Percentiles rank a stretch among this genome's conserved stretches.
These are phyloP conservation scores for Lycodopsis pacificus DNA, from an alignment of 2,797 vertebrate species.

Conservation along the genomic window DNA sequence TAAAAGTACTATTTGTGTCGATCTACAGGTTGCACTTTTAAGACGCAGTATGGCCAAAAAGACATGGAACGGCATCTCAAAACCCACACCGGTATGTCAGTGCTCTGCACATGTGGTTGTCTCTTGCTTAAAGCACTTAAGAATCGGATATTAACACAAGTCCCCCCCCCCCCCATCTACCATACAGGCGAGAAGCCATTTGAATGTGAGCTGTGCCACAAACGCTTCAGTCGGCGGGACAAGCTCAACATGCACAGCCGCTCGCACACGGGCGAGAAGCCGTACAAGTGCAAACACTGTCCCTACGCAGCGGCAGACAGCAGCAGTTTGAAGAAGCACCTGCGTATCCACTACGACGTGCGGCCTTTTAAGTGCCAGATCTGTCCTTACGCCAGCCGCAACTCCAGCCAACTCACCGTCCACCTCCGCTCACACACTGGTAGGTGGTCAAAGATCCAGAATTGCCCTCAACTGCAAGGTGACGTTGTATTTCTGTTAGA, in stretches of 20 bases:
- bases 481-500: neutral
- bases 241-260: constrained; percentile 98
- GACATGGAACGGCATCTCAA: constrained; percentile 97
- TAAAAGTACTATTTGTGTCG: constrained; percentile 6
- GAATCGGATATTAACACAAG: neutral
- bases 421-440: constrained; percentile 98
- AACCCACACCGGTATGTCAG: constrained; percentile 92
- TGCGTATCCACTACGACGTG: constrained; percentile 95
- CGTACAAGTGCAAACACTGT: constrained; percentile 96
- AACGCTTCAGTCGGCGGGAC: constrained; percentile 96
- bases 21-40: constrained; percentile 93
- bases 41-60: constrained; percentile 97
- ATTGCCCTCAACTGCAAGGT: neutral
- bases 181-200: constrained; percentile 95
- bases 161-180: rapidly evolving
- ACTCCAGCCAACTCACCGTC: constrained; percentile 98
- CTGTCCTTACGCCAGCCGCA: constrained; percentile 97
- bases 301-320: constrained; percentile 95
- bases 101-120: neutral
- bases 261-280: constrained; percentile 95
- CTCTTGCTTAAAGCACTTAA: neutral
- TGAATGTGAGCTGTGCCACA: constrained; percentile 95
- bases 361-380: constrained; percentile 99
- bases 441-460: constrained; percentile 58
- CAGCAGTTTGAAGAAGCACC: constrained; percentile 98